These are phyloP conservation scores for Clepsis dumicolana DNA, from an alignment of 2,888 invertebrate genomes.

Conservation along the genomic window DNA sequence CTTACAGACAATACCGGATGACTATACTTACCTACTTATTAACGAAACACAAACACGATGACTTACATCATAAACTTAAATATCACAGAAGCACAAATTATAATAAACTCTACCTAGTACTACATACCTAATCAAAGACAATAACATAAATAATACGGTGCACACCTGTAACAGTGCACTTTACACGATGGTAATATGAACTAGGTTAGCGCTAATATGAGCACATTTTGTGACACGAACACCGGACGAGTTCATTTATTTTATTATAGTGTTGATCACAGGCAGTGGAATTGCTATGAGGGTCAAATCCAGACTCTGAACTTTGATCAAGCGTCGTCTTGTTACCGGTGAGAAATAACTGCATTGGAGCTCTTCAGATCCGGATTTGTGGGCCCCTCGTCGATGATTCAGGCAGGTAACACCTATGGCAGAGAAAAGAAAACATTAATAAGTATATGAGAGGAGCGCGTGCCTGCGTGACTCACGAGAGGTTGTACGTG, in stretches of 20 bases:
- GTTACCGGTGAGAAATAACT: conserved; percentile 10
- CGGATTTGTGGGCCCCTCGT: conserved; percentile 52
- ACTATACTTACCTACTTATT: conserved; percentile 16
- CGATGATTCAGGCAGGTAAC: conserved; percentile 72
- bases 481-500: conserved; percentile 61
- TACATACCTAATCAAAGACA: conserved; percentile 54
- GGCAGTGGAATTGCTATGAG: conserved; percentile 76
- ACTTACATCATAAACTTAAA: conserved; percentile 44
- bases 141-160: conserved; percentile 42
- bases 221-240: conserved; percentile 47
- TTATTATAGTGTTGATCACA: conserved; percentile 76
- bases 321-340: conserved; percentile 11
- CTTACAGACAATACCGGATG: neutral
- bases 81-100: conserved; percentile 49
- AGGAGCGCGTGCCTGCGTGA: conserved; percentile 64
- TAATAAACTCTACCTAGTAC: conserved; percentile 38
- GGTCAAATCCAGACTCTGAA: conserved; percentile 58
- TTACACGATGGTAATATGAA: conserved; percentile 25
- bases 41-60: conserved; percentile 23
- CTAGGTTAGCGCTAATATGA: conserved; percentile 39
- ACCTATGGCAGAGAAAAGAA: conserved; percentile 73
- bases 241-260: conserved; percentile 80
- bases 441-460: conserved; percentile 55
- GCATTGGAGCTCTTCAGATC: conserved; percentile 46
- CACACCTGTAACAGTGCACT: conserved; percentile 36